phyloP scores from a whole-genome alignment of 2,797 vertebrate species.

The Cygnus olor region DNA sequence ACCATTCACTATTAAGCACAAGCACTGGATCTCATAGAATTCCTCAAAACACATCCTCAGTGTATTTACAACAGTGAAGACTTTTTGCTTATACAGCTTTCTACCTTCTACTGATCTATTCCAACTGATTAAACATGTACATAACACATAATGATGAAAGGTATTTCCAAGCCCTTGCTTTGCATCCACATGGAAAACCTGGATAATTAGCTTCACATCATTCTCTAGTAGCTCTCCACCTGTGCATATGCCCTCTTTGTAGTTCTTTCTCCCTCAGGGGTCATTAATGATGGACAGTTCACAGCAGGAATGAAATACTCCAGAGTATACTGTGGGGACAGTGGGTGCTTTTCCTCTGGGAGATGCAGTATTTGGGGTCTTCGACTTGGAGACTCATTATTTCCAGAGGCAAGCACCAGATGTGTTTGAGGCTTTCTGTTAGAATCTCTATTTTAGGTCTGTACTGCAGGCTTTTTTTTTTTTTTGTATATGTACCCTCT shows the following conservation, averaged over 20 bases:
- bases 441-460: neutral
- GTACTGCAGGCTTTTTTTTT: neutral
- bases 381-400: neutral
- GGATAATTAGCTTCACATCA: neutral
- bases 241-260: neutral
- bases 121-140: rapidly evolving
- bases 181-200: neutral
- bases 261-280: neutral
- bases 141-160: neutral
- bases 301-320: neutral
- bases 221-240: neutral
- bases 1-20: neutral
- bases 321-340: rapidly evolving
- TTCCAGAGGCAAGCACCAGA: neutral
- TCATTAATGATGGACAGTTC: neutral
- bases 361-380: rapidly evolving
- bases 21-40: neutral
- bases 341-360: rapidly evolving
- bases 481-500: neutral
- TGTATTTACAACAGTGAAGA: neutral
- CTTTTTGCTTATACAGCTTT: neutral
- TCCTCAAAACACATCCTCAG: neutral
- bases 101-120: neutral
- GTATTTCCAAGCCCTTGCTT: neutral
- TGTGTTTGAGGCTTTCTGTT: neutral